Conservation (phyloP, 2,797 vertebrate genomes). For the Sebastes nivosus region DNA sequence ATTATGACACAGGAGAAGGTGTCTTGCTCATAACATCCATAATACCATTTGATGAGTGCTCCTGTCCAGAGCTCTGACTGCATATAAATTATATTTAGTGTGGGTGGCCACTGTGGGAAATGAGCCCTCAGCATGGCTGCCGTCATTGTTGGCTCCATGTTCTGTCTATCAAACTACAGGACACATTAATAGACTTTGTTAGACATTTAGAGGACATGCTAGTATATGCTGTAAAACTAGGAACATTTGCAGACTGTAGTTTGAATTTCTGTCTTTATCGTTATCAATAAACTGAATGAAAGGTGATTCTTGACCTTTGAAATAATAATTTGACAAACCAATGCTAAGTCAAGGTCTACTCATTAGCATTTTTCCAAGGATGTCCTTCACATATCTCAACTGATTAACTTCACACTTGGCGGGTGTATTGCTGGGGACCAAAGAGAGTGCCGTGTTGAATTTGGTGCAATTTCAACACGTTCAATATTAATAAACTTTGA, state of each 20-base stretch:
- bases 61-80: slow-evolving; percentile 39
- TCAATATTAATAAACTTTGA: no score
- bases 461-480: no score
- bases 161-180: slow-evolving; percentile 1
- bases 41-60: slow-evolving; percentile 31
- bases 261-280: not conserved
- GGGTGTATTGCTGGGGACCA: no score
- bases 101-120: slow-evolving; percentile 53
- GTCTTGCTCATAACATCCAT: slow-evolving; percentile 64
- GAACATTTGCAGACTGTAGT: not conserved
- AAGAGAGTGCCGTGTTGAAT: no score
- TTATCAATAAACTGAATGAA: not conserved
- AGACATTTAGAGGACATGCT: not conserved
- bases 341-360: not conserved
- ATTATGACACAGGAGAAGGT: slow-evolving; percentile 67
- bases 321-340: not conserved
- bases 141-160: slow-evolving; percentile 32
- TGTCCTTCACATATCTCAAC: no score
- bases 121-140: slow-evolving; percentile 13
- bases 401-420: no score
- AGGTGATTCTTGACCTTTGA: not conserved
- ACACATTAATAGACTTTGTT: slow-evolving; percentile 15
- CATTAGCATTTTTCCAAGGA: not conserved
- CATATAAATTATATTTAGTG: slow-evolving; percentile 40
- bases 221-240: not conserved